Percentiles rank a stretch among this genome's conserved stretches.
Conservation (phyloP, 2,797 vertebrate genomes). For the Gymnoscopelus microlampas region DNA sequence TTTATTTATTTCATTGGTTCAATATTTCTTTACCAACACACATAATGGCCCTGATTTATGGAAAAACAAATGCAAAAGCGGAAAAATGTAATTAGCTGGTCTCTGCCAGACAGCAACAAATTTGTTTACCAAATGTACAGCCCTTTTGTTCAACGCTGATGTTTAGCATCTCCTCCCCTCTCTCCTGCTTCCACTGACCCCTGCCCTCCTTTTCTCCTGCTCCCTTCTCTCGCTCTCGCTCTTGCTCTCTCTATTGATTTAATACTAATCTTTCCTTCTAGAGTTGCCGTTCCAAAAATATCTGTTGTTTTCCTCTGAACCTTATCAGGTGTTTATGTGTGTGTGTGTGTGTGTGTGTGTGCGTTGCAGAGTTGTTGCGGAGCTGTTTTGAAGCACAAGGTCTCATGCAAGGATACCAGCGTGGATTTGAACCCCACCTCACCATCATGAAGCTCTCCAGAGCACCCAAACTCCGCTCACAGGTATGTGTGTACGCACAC, state of each 20-base stretch:
- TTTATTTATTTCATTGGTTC: too few relatives aligned
- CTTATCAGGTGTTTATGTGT: constrained; percentile 30
- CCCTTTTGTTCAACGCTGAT: too few relatives aligned
- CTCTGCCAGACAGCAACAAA: too few relatives aligned
- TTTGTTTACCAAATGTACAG: too few relatives aligned
- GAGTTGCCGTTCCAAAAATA: constrained; percentile 73
- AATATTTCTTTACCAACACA: too few relatives aligned
- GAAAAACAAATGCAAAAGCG: too few relatives aligned
- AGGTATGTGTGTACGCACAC: constrained; percentile 71
- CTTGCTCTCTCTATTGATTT: constrained; percentile 67
- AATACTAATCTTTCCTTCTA: constrained; percentile 67
- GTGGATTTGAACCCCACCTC: constrained; percentile 91
- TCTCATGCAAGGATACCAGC: constrained; percentile 81
- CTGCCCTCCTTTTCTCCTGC: constrained; percentile 24
- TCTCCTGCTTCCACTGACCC: constrained; percentile 26
- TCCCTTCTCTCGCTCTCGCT: constrained; percentile 2
- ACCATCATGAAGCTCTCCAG: constrained; percentile 97
- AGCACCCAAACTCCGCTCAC: constrained; percentile 84
- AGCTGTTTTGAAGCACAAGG: constrained; percentile 87
- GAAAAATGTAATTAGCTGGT: too few relatives aligned
- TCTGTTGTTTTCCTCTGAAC: constrained; percentile 55
- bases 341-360: constrained; percentile 9
- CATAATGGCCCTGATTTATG: too few relatives aligned
- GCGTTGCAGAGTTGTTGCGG: constrained; percentile 60
- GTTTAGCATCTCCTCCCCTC: constrained; percentile 38